phyloP scores from a whole-genome alignment of 2,797 vertebrate species.

The Anguilla pacifica region DNA sequence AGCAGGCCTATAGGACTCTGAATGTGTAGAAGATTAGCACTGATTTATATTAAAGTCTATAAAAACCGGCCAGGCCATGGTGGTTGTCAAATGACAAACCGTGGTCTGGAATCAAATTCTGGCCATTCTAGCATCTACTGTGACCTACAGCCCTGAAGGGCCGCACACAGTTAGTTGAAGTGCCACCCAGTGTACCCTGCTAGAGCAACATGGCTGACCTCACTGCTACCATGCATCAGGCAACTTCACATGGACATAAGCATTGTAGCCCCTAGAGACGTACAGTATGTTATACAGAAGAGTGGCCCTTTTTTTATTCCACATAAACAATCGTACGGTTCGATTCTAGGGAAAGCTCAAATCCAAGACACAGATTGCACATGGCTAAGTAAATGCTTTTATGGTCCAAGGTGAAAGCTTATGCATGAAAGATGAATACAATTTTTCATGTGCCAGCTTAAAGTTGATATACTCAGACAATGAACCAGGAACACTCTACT shows the following conservation, averaged over 20 bases:
- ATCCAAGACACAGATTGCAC: not conserved
- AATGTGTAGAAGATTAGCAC: not conserved
- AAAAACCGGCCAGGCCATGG: slow-evolving; percentile 25
- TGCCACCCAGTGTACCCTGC: not conserved
- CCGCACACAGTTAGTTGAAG: not conserved
- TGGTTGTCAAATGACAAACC: not conserved
- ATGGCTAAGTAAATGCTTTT: not conserved
- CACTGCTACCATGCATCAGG: not conserved
- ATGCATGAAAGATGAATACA: not conserved
- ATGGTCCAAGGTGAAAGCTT: not conserved
- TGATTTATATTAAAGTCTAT: not conserved
- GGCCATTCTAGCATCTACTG: not conserved
- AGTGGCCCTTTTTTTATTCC: not conserved
- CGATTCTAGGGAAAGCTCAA: not conserved
- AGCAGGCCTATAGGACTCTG: not conserved
- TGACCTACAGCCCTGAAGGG: not conserved
- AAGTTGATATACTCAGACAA: not conserved
- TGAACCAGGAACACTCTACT: not conserved
- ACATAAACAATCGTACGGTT: not conserved
- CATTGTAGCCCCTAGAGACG: slow-evolving; percentile 35
- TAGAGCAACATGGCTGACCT: not conserved
- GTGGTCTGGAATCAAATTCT: not conserved
- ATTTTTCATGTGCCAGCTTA: not conserved
- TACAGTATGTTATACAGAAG: not conserved
- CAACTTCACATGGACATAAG: slow-evolving; percentile 23